Evolutionary conservation across 2,888 invertebrate species (phyloP), one percentile per base, ranked within the genome.

Genomic region (Callinectes sapidus): DNA sequence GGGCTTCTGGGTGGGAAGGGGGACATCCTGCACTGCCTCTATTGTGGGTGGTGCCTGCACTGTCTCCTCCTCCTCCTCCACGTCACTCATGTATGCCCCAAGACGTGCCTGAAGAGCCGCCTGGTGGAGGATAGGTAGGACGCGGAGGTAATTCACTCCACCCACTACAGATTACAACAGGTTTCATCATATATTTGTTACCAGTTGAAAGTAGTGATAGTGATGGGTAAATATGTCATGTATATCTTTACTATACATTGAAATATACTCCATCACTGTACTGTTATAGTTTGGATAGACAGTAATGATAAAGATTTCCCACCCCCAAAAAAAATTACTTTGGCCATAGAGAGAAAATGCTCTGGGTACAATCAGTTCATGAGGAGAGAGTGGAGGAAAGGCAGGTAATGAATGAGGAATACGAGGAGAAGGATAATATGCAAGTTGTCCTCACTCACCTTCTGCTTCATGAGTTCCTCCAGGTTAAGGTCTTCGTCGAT

Each of bases 381-480:
- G 48, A 8, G 48, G 48, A 48, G 8, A 48, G 48, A 0, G 48
- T n/a, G 48, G 10, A 10, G 10, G 10, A 48, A 10, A 48, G 10
- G 48, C 10, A 48, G 48, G 48, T 5, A 48, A 48, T 48, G 8
- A 2, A 71, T 13, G 71, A 71, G 71, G 16, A 35, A 81, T 32
- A n/a, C n/a, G n/a, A n/a, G n/a, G n/a, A n/a, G n/a, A n/a, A n/a
- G n/a, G n/a, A n/a, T n/a, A n/a, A n/a, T n/a, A n/a, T n/a, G n/a
- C n/a, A n/a, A n/a, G n/a, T n/a, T n/a, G n/a, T n/a, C n/a, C n/a
- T 35, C 23, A 85, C 90, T 87, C 95, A 98, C 98, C 96, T 98
- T 98, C 95, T 98, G 98, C 95, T 97, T 97, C 98, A 98, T 98
- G 92, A 98, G 96, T 95, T 98, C 98, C 95, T 98, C 98, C 54